A percentile compares a stretch with the other conserved stretches of the same genome.
Evolutionary conservation across 2,797 vertebrate species (phyloP).

Genomic region (Neosilurus hyrtlii): DNA sequence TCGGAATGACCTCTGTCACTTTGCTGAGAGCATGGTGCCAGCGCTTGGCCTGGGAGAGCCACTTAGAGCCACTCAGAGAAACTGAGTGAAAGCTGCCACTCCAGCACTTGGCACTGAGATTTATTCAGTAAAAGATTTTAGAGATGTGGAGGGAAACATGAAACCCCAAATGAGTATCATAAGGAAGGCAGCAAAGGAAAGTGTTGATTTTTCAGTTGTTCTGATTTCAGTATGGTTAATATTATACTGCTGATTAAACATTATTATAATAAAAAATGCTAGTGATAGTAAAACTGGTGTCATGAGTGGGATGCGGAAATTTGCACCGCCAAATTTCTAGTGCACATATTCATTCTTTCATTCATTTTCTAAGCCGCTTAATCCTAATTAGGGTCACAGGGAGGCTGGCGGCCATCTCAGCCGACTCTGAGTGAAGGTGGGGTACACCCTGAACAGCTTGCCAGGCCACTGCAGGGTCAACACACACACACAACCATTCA

Average conservation of each 20-base stretch:
- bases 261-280: not conserved
- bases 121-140: constrained; percentile 5
- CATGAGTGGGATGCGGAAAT: not conserved
- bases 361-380: too few relatives aligned
- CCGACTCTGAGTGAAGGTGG: too few relatives aligned
- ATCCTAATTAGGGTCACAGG: too few relatives aligned
- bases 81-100: constrained; percentile 22
- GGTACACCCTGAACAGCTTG: too few relatives aligned
- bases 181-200: not conserved
- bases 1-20: constrained; percentile 45
- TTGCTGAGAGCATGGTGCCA: constrained; percentile 42
- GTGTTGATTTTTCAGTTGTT: not conserved
- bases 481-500: too few relatives aligned
- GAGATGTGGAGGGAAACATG: not conserved
- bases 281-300: not conserved
- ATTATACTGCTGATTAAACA: not conserved
- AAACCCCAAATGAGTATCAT: not conserved
- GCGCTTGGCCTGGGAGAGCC: constrained; percentile 10
- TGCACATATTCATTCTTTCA: too few relatives aligned
- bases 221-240: not conserved
- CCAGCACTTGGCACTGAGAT: constrained; percentile 27
- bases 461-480: too few relatives aligned
- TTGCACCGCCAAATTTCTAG: not conserved
- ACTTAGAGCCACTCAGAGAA: constrained; percentile 27
- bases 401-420: too few relatives aligned